Base-by-base conservation (phyloP, 2,888 invertebrate species). In the Timema podura region DNA sequence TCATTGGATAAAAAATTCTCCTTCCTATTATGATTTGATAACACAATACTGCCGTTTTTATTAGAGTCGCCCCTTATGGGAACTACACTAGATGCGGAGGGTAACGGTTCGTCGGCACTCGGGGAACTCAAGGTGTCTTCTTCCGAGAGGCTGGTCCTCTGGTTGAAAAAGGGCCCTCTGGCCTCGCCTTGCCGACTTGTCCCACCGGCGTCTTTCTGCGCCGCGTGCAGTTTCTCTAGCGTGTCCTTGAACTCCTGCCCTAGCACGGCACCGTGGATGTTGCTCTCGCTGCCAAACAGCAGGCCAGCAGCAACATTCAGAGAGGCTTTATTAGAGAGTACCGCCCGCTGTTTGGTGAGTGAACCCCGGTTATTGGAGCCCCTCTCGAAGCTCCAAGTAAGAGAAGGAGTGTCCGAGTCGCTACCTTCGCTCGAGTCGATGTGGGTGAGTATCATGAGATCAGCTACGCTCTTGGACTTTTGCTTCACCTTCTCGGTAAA, bases 401-500 rank as follows among this genome's bases (percentile, higher is more conserved):
- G 65, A 15, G 72, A 71, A n/a, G 82, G 81, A 9, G 82, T 81
- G 74, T 86, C 86, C 0, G 85, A 84, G 74, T 87, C 87, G 6
- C 86, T 86, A 30, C 76, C 76, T 77, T 87, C 87, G 5, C 86
- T 86, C 73, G 81, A 83, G 75, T 89, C 88, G 30, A 89, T 88
- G 75, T 88, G 88, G 13, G 88, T 89, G 59, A 89, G 79, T 49
- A 88, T 82, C 88, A 89, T 88, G 46, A 89, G 80, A 80, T 89
- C 88, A 9, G 88, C 86, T 0, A 88, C 88, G 66, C 88, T 88
- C 77, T 86, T 85, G 0, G 88, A 88, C 78, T 89, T 89, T 74
- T 87, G 85, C 73, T 86, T 84, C 0, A 88, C 88, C 79, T 88
- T 87, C 76, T 87, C 87, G 0, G 86, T 84, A 70, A 81, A 79